Base-by-base conservation (phyloP, 1,140 invertebrate genomes). In the Cydia amplana region DNA sequence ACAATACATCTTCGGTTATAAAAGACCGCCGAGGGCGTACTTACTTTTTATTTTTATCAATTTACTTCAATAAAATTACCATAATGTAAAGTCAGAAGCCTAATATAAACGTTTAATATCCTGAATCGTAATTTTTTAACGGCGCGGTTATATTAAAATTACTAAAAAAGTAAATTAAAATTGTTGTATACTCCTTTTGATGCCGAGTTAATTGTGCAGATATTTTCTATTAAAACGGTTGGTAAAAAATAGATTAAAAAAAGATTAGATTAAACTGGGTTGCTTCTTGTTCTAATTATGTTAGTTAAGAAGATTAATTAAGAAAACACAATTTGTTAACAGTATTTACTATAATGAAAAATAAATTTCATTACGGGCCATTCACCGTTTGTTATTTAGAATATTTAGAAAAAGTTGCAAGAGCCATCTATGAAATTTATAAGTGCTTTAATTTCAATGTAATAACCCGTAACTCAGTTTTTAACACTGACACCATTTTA, bases 41-140 rank as follows among this genome's bases (percentile, higher is more conserved):
- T 23, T 23, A 23, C 20, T 7, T 60, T 60, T 23, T 23, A 60
- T 60, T 60, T 18, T 12, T 23, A 5, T 18, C 20, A 23, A 60
- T 23, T 60, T 23, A 60, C 55, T 70, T 70, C n/a, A 32, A 32
- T 36, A 43, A 70, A 70, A 70, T 70, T 70, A 18, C 36, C 65
- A 70, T 70, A 70, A 70, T 70, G 12, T 70, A 18, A n/a, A 70
- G 3, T 10, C n/a, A 40, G 65, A 0, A 7, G 28, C n/a, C n/a
- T n/a, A n/a, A n/a, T 12, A 70, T 70, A 70, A 70, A 70, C 28
- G 28, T 70, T 60, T 70, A 70, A 70, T 70, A 70, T 70, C 6
- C 5, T 20, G n/a, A 7, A 20, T 70, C 28, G 28, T 36, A 70
- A 32, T 64, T 70, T 70, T 70, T 70, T 70, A 70, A 70, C 65